Base-by-base conservation (phyloP, 2,888 invertebrate species). In the Lasioglossum malachurum region DNA sequence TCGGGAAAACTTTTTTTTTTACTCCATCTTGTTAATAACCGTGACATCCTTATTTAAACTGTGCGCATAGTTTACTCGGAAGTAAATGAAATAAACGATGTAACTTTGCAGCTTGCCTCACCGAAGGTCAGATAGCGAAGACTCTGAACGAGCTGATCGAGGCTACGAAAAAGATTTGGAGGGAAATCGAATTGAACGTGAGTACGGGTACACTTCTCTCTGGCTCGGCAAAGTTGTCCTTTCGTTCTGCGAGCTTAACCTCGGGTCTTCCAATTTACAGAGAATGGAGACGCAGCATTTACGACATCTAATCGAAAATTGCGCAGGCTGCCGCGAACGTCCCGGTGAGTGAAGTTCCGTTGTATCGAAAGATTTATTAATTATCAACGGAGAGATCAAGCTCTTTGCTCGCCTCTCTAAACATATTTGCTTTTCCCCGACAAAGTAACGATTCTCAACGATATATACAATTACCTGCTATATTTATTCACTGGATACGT, bases 231-330 rank as follows among this genome's bases (percentile, higher is more conserved):
- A 10, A 53, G n/a, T 53, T 10, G 10, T 53, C 8, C 53, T 53
- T n/a, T 10, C 23, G 10, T n/a, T n/a, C 10, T 8, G 53, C n/a
- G 23, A n/a, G 23, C 12, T 12, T 12, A 4, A 57, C n/a, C 0
- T 57, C n/a, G 53, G n/a, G 23, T 53, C 23, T 53, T 57, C n/a
- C 12, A 0, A 4, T 69, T 89, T 94, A 35, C 94, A 96, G 96
- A 95, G 95, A 73, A 91, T 96, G 86, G 97, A 97, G 93, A 97
- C 98, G 38, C 96, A 97, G 84, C 96, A 96, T 88, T 96, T 98
- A 78, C 96, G 97, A 53, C 96, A 96, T 84, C 96, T 98, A 79
- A 96, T 98, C 86, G 97, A 97, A 92, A 97, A 97, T 92, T 98
- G 98, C 95, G 98, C 97, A 91, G 96, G 97, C 83, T 97, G 97